Evolutionary conservation across 1,140 invertebrate species (phyloP).

Genomic region (Pissodes strobi): DNA sequence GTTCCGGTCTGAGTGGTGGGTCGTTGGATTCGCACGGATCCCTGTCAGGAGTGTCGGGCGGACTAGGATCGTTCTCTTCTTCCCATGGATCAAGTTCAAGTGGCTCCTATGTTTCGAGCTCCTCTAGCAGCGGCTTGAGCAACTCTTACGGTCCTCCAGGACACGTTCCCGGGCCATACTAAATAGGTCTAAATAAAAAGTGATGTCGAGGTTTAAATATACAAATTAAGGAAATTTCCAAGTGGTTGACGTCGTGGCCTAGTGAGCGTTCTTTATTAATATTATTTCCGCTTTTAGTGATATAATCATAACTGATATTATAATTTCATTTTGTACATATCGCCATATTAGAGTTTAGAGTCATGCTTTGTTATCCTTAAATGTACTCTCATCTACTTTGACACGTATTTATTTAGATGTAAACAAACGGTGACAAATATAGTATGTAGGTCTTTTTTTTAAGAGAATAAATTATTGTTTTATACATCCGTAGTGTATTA

Average conservation of each 20-base stretch:
- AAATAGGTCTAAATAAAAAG: constrained; percentile 17
- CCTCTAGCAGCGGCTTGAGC: constrained; percentile 57
- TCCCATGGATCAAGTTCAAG: constrained; percentile 32
- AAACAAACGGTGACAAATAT: constrained; percentile 74
- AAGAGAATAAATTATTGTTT: constrained; percentile 60
- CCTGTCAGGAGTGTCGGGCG: constrained; percentile 6
- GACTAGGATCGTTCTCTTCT: constrained; percentile 27
- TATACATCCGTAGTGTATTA: too few relatives aligned
- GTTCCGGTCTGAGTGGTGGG: constrained; percentile 41
- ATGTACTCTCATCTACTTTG: not conserved
- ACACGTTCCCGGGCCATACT: constrained; percentile 47
- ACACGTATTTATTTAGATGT: not conserved
- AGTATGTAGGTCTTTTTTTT: constrained; percentile 64
- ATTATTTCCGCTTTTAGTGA: too few relatives aligned
- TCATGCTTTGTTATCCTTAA: not conserved
- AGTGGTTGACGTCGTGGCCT: constrained; percentile 34
- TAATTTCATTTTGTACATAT: constrained; percentile 25
- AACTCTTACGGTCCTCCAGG: constrained; percentile 68
- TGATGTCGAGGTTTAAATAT: constrained; percentile 11
- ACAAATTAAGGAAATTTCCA: not conserved
- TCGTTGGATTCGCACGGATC: too few relatives aligned
- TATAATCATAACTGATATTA: too few relatives aligned
- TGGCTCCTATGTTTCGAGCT: constrained; percentile 17
- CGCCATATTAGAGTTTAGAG: not conserved
- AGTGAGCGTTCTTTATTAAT: too few relatives aligned